Percentiles rank a stretch among this genome's conserved stretches.
Conservation (phyloP, 2,797 vertebrate genomes). For the Spondyliosoma cantharus region DNA sequence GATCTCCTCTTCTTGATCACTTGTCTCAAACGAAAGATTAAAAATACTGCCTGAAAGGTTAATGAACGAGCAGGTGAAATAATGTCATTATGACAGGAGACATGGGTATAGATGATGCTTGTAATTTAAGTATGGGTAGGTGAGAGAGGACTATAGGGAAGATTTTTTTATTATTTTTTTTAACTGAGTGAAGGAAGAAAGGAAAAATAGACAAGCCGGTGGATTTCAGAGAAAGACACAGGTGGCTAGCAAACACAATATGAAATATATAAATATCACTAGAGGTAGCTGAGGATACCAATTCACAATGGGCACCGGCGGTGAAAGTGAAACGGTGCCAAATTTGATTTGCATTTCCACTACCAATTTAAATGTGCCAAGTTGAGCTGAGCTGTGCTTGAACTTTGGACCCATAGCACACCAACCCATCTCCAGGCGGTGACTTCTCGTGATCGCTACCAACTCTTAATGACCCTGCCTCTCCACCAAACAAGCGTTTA, state of each 20-base stretch:
- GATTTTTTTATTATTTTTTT: not conserved
- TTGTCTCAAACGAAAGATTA: conserved; percentile 9
- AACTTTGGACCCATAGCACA: too few species aligned
- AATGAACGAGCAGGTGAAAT: conserved; percentile 23
- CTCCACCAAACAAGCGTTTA: too few species aligned
- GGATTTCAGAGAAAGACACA: conserved; percentile 1
- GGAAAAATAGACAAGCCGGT: not conserved
- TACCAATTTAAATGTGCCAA: too few species aligned
- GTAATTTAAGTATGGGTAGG: not conserved
- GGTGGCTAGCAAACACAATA: not conserved
- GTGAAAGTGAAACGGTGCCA: too few species aligned
- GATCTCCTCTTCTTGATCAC: not conserved
- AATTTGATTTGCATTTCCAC: too few species aligned
- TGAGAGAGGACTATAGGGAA: not conserved
- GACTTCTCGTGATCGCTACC: too few species aligned
- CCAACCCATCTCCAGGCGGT: too few species aligned
- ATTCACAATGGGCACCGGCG: not conserved
- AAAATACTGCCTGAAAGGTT: conserved; percentile 34
- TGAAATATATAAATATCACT: not conserved
- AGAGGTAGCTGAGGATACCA: not conserved
- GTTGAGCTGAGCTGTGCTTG: too few species aligned
- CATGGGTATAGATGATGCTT: not conserved
- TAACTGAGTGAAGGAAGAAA: not conserved
- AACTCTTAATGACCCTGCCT: too few species aligned
- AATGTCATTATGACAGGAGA: conserved; percentile 8